Evolutionary conservation across 2,888 invertebrate species (phyloP).

Genomic region (Tenthredo distinguenda): DNA sequence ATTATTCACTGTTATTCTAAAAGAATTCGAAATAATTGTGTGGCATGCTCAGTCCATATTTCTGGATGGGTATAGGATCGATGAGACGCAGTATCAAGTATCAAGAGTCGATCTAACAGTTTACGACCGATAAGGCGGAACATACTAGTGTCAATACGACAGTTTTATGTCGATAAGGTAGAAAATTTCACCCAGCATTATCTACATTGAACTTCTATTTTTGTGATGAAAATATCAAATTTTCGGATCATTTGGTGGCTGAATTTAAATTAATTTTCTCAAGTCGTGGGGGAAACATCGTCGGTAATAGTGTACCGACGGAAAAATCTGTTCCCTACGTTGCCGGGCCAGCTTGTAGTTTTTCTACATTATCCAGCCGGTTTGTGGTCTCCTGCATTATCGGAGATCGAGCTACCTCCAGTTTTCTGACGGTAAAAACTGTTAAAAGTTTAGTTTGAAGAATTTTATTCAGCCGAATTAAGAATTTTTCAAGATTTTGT

Average conservation of each 20-base stretch:
- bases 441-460: not conserved
- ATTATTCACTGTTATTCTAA: not conserved
- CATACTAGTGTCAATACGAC: not conserved
- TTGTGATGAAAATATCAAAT: not conserved
- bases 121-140: not conserved
- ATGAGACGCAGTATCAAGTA: not conserved
- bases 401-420: not conserved
- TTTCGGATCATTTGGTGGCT: not conserved
- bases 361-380: not conserved
- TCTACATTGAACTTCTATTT: too few species aligned
- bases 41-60: too few species aligned
- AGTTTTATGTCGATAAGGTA: not conserved
- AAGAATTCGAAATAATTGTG: too few species aligned
- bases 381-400: not conserved
- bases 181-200: not conserved
- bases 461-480: not conserved
- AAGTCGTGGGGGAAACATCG: not conserved
- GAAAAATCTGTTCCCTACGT: not conserved
- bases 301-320: not conserved
- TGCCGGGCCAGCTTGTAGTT: not conserved
- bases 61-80: too few species aligned
- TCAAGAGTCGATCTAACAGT: not conserved
- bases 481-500: not conserved
- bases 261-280: not conserved
- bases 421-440: not conserved